Evolutionary conservation across 2,797 vertebrate species (phyloP).

Genomic region (Eupleurogrammus muticus): DNA sequence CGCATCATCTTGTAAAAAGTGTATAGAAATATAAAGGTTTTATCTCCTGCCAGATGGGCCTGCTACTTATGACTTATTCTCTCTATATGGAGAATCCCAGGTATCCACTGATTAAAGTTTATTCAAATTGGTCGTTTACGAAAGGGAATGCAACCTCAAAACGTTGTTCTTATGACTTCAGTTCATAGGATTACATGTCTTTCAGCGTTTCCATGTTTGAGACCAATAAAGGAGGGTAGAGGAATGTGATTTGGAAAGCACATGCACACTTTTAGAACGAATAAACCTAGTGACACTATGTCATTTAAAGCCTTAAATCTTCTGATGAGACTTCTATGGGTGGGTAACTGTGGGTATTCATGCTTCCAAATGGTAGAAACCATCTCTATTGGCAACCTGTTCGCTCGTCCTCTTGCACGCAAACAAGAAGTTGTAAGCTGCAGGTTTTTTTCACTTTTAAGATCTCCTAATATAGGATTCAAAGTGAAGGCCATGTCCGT

Average conservation of each 20-base stretch:
- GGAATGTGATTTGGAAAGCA: background rate
- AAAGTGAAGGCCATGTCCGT: too few relatives aligned
- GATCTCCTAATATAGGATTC: too few relatives aligned
- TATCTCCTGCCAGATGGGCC: background rate
- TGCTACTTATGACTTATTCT: background rate
- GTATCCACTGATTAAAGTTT: background rate
- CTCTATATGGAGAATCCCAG: too few relatives aligned
- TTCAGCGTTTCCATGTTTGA: background rate
- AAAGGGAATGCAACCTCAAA: background rate
- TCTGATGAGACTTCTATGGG: too few relatives aligned
- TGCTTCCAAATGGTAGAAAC: too few relatives aligned
- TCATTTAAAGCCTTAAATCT: too few relatives aligned
- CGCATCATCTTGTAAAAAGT: background rate
- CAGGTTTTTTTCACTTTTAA: too few relatives aligned
- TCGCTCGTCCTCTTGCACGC: too few relatives aligned
- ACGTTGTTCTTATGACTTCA: background rate
- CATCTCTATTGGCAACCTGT: too few relatives aligned
- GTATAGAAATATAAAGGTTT: background rate
- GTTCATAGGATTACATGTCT: background rate
- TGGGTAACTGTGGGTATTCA: too few relatives aligned
- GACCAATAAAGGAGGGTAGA: background rate
- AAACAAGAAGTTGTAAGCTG: too few relatives aligned
- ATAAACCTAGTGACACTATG: background rate
- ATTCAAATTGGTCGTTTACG: background rate
- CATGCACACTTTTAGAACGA: background rate